Percentiles rank a stretch among this genome's conserved stretches.
Evolutionary conservation across 2,113 vertebrate genomes (phyloP).

Genomic region (Dipodomys stephensi): DNA sequence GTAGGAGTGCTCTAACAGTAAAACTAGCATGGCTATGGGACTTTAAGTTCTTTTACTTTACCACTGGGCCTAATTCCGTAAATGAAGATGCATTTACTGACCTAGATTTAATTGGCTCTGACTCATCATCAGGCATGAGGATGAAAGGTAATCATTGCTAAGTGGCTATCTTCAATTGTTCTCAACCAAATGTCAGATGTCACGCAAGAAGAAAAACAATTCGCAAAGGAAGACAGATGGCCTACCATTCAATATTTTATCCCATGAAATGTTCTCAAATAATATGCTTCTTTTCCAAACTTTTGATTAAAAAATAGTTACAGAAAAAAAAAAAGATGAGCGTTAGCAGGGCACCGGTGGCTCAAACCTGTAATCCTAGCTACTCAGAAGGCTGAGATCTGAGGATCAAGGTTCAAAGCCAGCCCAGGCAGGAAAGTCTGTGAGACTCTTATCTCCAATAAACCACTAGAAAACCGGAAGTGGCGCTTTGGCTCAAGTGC

Average conservation of each 20-base stretch:
- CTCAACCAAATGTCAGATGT: conserved; percentile 11
- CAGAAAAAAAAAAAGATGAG: no score
- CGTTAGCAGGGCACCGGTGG: no score
- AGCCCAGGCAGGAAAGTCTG: no score
- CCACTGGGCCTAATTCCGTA: neutral
- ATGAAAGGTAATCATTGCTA: conserved; percentile 21
- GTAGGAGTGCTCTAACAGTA: neutral
- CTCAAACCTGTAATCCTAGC: no score
- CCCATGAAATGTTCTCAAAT: conserved; percentile 34
- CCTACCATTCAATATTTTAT: neutral
- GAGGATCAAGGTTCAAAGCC: no score
- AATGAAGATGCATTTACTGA: neutral
- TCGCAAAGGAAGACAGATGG: conserved; percentile 21
- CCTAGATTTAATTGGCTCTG: conserved; percentile 22
- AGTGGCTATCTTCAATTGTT: conserved; percentile 4
- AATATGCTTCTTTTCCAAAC: conserved; percentile 24
- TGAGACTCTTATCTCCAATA: no score
- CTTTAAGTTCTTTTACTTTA: neutral
- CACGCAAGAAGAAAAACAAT: conserved; percentile 40
- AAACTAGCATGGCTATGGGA: neutral
- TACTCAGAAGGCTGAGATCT: no score
- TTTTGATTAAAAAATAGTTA: neutral
- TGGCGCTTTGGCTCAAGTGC: no score
- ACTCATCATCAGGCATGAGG: conserved; percentile 19
- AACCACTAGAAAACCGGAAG: no score